A percentile compares a stretch with the other conserved stretches of the same genome.
Evolutionary conservation across 2,888 invertebrate genomes (phyloP).

Genomic region (Lycophotia porphyrea): DNA sequence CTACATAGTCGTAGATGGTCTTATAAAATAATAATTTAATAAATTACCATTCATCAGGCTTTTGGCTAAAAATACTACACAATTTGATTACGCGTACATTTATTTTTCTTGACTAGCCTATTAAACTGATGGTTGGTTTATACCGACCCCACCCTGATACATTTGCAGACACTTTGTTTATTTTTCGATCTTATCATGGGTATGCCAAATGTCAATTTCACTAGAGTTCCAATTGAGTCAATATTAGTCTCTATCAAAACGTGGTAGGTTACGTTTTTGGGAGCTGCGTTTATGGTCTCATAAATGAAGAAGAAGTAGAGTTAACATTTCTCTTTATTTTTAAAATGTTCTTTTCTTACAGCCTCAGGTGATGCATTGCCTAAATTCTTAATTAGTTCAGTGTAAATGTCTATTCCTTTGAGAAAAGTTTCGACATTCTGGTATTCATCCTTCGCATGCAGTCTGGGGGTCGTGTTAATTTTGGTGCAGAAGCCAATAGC

Average conservation of each 20-base stretch:
- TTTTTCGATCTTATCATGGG: background rate
- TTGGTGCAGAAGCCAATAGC: constrained; percentile 80
- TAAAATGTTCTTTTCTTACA: background rate
- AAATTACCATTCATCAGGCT: background rate
- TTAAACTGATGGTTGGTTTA: no score
- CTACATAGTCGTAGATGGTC: no score
- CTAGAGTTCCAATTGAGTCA: background rate
- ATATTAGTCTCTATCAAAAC: background rate
- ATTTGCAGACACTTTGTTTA: background rate
- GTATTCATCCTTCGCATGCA: constrained; percentile 77
- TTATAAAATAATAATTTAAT: background rate
- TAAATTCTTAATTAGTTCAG: constrained; percentile 66
- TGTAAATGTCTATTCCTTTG: constrained; percentile 77
- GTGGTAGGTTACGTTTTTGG: background rate
- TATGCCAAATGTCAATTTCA: no score
- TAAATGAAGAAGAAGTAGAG: constrained; percentile 3
- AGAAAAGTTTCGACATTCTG: constrained; percentile 74
- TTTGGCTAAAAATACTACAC: background rate
- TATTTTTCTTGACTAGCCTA: background rate
- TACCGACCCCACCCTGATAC: background rate
- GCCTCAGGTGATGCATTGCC: constrained; percentile 52
- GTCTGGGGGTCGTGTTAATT: constrained; percentile 64
- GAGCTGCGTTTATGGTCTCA: background rate
- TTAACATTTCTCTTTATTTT: constrained; percentile 16
- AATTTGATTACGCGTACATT: background rate